A percentile compares a stretch with the other conserved stretches of the same genome.
Conservation (phyloP, 2,888 invertebrate genomes). For the Mesorhabditis sp. region DNA sequence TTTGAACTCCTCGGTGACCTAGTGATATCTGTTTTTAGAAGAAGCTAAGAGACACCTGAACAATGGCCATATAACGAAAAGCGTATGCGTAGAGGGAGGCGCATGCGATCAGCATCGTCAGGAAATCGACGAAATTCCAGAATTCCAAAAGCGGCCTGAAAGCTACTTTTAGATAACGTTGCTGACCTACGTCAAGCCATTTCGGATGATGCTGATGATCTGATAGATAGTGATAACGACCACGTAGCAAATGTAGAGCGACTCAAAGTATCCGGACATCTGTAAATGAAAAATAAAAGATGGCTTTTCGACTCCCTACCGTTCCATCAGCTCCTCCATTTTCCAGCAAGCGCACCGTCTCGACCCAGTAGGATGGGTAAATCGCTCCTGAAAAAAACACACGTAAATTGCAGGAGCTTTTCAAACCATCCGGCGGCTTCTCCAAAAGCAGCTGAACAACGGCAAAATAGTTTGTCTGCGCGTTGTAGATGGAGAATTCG, state of each 20-base stretch:
- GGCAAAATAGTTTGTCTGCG: conserved; percentile 56
- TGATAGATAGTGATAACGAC: conserved; percentile 26
- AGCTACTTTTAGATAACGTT: no score
- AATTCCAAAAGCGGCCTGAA: conserved; percentile 13
- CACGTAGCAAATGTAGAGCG: conserved; percentile 29
- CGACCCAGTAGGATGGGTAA: conserved; percentile 33
- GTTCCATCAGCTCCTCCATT: conserved; percentile 28
- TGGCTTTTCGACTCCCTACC: background rate
- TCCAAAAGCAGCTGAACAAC: conserved; percentile 39
- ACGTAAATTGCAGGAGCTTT: background rate
- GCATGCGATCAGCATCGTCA: conserved; percentile 23
- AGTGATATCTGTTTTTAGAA: background rate
- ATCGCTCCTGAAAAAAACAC: conserved; percentile 12
- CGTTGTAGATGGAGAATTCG: conserved; percentile 65
- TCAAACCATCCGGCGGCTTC: conserved; percentile 21
- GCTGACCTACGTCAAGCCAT: background rate
- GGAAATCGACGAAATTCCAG: conserved; percentile 36
- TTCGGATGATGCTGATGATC: conserved; percentile 17
- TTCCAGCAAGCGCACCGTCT: conserved; percentile 38
- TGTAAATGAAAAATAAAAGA: background rate
- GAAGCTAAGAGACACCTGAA: conserved; percentile 9
- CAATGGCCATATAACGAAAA: conserved; percentile 25
- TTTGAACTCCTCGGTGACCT: conserved; percentile 59
- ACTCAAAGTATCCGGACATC: conserved; percentile 11
- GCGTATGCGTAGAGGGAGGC: conserved; percentile 28